Evolutionary conservation across 2,113 vertebrate species (phyloP), one percentile per base, ranked within the genome.

Genomic region (Eonycteris spelaea): DNA sequence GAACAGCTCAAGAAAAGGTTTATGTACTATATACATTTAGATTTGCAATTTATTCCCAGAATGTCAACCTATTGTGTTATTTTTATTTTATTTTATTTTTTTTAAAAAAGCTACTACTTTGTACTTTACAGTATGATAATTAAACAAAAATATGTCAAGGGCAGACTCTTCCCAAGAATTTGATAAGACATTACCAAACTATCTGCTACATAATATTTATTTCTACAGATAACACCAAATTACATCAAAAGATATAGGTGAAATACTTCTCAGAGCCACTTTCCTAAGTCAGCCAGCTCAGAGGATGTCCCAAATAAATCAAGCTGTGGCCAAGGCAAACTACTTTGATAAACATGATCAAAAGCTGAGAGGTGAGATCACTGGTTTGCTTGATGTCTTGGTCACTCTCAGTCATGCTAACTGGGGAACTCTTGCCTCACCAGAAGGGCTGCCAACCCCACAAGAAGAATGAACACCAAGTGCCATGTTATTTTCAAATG

Each of bases 81-180:
- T 88, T 80, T 67, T 40, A 40, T 40, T 43, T 43, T 65, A 70
- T 84, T 35, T 84, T 35, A 43, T 71, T 18, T 83, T 43, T 83
- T 28, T 43, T 71, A 59, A 91, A 51, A 33, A 78, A 61, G 84
- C 43, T 38, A 74, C 77, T 80, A 63, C 82, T 83, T 74, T 94
- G 57, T 61, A 70, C 71, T 95, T 95, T 93, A 51, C 45, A 80
- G 74, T 12, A 83, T 45, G 74, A 82, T 63, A 75, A 97, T 94
- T 85, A 96, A 92, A 97, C 94, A 86, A 79, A 94, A 95, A 94
- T 91, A 97, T 84, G 97, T 96, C 91, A 95, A 97, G 95, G 96
- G 57, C 96, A 95, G 30, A 97, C 68, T 94, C 92, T 86, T 96
- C 80, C 85, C 80, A 94, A 94, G 86, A 96, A 91, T 86, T 74